phyloP scores from a whole-genome alignment of 1,140 invertebrate species.

The Bacillus rossius region DNA sequence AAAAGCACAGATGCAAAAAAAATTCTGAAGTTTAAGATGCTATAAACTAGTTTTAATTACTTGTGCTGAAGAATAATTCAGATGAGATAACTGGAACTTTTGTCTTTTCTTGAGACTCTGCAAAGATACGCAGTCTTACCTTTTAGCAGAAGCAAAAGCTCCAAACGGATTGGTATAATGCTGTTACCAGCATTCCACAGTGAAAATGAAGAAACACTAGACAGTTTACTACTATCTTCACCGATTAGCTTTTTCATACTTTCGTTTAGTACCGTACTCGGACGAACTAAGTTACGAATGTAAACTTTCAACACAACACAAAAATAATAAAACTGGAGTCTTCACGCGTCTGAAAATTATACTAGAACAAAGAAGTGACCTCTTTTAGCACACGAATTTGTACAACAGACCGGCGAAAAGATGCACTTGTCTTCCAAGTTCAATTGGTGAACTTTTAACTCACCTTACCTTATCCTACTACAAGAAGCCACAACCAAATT shows the following conservation, averaged over 20 bases:
- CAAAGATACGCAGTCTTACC: conserved; percentile 13
- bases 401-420: conserved; percentile 7
- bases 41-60: too few relatives aligned
- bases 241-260: conserved; percentile 2
- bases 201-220: conserved; percentile 15
- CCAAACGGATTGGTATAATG: conserved; percentile 15
- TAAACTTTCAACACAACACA: conserved; percentile 16
- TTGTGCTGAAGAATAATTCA: too few relatives aligned
- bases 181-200: conserved; percentile 18
- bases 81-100: conserved; percentile 2
- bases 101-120: conserved; percentile 4
- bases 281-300: conserved; percentile 6
- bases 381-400: conserved; percentile 12
- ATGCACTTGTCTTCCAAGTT: conserved; percentile 18
- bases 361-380: conserved; percentile 9
- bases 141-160: conserved; percentile 13
- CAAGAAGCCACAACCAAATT: conserved; percentile 13
- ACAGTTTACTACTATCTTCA: conserved; percentile 14
- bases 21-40: too few relatives aligned
- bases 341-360: conserved; percentile 14
- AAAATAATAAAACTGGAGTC: conserved; percentile 15
- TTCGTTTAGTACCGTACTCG: conserved; percentile 4
- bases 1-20: too few relatives aligned
- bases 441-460: conserved; percentile 16
- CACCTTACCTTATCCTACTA: conserved; percentile 16